Evolutionary conservation across 2,797 vertebrate species (phyloP), one percentile per base, ranked within the genome.

Genomic region (Lagodon rhomboides): DNA sequence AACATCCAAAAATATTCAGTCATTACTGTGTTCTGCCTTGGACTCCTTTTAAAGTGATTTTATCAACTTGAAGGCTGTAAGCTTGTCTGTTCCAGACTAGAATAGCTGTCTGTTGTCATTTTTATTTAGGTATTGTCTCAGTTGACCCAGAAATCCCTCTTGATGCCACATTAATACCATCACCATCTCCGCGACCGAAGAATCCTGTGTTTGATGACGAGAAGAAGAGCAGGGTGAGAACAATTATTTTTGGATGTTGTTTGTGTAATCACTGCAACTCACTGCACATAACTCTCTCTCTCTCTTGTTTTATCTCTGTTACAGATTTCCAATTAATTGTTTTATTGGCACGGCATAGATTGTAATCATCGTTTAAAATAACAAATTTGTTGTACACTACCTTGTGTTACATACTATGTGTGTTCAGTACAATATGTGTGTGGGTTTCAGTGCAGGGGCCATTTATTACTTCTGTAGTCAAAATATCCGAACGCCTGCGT

Each of bases 171-270:
- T 89, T 99, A n/a, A 95, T 97, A 74, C 96, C 97, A 1, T 97
- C 97, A 12, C 95, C 97, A 3, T 96, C 97, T 0, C 90, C 95
- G 25, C 95, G 96, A 60, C 96, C 96, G 80, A 97, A 95, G 91
- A 99, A 98, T 90, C 97, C 98, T 0, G 96, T 99, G 60, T 99
- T 99, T 96, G 97, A 98, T 69, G 97, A 98, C 76, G 97, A 98
- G 77, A 97, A 97, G 87, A 98, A 97, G 83, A 97, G 97, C 88
- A 97, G 96, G 96, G 98, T 98, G 88, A 80, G 84, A 75, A 13
- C 8, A 68, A 55, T n/a, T 71, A 75, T 83, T 82, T 82, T 44
- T 4, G 61, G 47, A 60, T 56, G 13, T 38, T 73, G 27, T 22
- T 2, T 68, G 15, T 62, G 25, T 47, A 12, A 50, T 23, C 5